Conservation (phyloP, 2,888 invertebrate genomes). For the Acanthosepion lycidas region DNA sequence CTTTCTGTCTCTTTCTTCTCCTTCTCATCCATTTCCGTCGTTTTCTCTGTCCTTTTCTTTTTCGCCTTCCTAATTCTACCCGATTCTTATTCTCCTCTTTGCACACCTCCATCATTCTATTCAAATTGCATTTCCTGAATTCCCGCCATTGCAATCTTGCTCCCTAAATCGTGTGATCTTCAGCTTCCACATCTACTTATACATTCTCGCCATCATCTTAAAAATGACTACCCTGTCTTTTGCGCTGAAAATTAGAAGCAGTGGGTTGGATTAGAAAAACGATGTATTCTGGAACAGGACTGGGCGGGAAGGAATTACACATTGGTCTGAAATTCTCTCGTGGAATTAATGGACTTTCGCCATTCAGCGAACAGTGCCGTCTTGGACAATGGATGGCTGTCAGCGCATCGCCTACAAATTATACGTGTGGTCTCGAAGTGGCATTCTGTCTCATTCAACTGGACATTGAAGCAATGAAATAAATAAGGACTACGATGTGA, state of each 20-base stretch:
- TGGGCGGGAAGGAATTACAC: neutral
- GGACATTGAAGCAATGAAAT: conserved; percentile 21
- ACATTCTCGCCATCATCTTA: neutral
- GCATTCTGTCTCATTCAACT: conserved; percentile 33
- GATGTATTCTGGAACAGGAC: neutral
- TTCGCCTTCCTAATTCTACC: neutral
- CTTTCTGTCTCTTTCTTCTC: neutral
- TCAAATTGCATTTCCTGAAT: neutral
- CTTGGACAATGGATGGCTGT: conserved; percentile 1
- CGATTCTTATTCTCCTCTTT: neutral
- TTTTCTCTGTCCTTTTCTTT: neutral
- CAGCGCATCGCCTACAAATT: conserved; percentile 33
- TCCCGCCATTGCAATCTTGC: neutral
- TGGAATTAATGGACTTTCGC: conserved; percentile 33
- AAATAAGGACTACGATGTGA: neutral
- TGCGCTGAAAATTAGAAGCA: neutral
- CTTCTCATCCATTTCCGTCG: neutral
- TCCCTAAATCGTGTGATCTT: neutral
- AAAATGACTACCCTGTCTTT: neutral
- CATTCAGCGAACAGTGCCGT: neutral
- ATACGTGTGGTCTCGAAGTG: neutral
- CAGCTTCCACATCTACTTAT: conserved; percentile 9
- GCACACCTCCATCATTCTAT: neutral
- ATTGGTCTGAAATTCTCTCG: conserved; percentile 9
- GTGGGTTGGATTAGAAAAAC: neutral